These are phyloP conservation scores for Urosaurus nigricauda DNA, from an alignment of 2,797 vertebrate species.

Conservation along the genomic window DNA sequence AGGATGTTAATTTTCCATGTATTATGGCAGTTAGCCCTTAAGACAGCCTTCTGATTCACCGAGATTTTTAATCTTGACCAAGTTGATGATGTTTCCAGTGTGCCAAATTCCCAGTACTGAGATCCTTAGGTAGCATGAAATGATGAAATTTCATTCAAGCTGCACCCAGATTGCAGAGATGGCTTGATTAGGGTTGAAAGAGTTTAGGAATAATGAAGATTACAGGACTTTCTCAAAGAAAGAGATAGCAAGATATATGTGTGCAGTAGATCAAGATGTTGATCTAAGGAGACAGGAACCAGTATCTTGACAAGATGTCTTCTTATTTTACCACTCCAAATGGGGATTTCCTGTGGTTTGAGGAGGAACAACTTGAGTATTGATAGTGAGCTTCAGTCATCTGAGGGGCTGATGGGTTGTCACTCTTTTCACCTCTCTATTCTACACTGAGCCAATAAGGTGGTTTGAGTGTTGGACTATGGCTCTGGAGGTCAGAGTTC, in stretches of 20 bases:
- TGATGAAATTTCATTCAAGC: background rate
- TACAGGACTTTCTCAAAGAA: background rate
- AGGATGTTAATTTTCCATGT: background rate
- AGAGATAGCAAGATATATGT: background rate
- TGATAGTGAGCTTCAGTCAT: too few species aligned
- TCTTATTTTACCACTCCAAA: background rate
- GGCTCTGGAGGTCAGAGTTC: too few species aligned
- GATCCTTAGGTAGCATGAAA: background rate
- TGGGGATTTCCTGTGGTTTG: background rate
- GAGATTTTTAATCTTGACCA: background rate
- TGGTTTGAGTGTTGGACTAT: too few species aligned
- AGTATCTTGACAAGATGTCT: too few species aligned
- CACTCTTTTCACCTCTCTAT: too few species aligned
- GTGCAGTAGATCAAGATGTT: background rate
- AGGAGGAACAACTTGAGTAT: background rate
- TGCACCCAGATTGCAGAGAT: slow-evolving; percentile 20
- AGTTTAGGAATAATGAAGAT: background rate
- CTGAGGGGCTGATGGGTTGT: too few species aligned
- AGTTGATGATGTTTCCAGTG: background rate
- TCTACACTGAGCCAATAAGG: too few species aligned
- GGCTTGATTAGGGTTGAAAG: slow-evolving; percentile 3
- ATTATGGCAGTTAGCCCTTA: background rate
- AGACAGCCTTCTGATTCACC: background rate
- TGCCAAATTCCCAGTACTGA: background rate
- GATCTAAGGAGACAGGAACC: background rate